These are phyloP conservation scores for Lichenostomus cassidix DNA, from an alignment of 2,113 vertebrate species.

Conservation along the genomic window DNA sequence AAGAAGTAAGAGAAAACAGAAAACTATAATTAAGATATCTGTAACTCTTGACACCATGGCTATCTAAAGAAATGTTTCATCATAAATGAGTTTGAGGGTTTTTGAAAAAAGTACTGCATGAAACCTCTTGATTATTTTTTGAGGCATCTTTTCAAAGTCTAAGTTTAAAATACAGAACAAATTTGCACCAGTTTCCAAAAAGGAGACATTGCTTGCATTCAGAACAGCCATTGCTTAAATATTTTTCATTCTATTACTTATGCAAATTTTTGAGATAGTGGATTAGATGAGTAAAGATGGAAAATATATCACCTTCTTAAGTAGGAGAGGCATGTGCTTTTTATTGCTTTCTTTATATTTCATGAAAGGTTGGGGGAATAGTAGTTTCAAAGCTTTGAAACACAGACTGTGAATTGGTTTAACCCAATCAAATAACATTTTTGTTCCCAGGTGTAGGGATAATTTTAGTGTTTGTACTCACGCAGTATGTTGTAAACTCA, in stretches of 20 bases:
- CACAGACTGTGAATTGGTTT: not conserved
- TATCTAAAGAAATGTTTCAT: not conserved
- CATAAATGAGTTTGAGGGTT: not conserved
- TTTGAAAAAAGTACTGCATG: not conserved
- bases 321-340: not conserved
- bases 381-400: not conserved
- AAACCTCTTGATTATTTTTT: not conserved
- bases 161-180: not conserved
- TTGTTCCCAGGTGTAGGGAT: not conserved
- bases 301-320: not conserved
- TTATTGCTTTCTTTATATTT: not conserved
- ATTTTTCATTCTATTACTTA: not conserved
- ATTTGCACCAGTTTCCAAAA: not conserved
- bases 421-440: not conserved
- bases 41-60: not conserved
- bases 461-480: not conserved
- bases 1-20: not conserved
- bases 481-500: not conserved
- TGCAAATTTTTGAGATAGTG: not conserved
- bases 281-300: slow-evolving; percentile 28
- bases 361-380: not conserved
- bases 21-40: not conserved
- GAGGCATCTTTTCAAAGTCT: not conserved
- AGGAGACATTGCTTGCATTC: not conserved
- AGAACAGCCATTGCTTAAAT: not conserved